These are phyloP conservation scores for Syritta pipiens DNA, from an alignment of 2,888 invertebrate genomes.

Conservation along the genomic window DNA sequence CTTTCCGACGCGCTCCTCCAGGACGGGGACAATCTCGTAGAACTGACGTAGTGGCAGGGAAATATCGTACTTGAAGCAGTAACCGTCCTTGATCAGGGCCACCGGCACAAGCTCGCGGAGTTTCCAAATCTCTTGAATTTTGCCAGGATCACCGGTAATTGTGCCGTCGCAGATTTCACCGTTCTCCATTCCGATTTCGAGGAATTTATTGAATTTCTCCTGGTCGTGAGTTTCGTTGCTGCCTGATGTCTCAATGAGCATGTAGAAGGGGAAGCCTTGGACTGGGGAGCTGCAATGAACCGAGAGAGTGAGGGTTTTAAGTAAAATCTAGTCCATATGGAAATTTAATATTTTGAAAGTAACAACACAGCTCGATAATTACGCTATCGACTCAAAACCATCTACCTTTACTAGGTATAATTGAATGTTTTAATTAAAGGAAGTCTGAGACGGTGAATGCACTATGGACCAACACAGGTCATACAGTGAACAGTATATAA, in stretches of 20 bases:
- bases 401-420: too few relatives aligned
- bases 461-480: too few relatives aligned
- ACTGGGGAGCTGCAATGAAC: conserved; percentile 80
- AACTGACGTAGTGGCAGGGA: conserved; percentile 91
- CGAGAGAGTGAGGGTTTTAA: neutral
- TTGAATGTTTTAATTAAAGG: too few relatives aligned
- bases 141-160: conserved; percentile 89
- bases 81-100: conserved; percentile 90
- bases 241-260: conserved; percentile 93
- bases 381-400: too few relatives aligned
- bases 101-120: conserved; percentile 90
- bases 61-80: conserved; percentile 97
- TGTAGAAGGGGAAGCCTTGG: conserved; percentile 87
- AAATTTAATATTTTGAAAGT: too few relatives aligned
- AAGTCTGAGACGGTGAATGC: too few relatives aligned
- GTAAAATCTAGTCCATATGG: too few relatives aligned
- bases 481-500: too few relatives aligned
- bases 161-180: conserved; percentile 91
- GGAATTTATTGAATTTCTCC: conserved; percentile 90
- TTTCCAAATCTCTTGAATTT: conserved; percentile 91
- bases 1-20: conserved; percentile 84
- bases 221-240: conserved; percentile 91
- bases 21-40: conserved; percentile 89
- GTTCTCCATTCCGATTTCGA: conserved; percentile 86
- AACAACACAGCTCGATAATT: too few relatives aligned